Base-by-base conservation (phyloP, 2,113 vertebrate species). In the Hystrix cristata region DNA sequence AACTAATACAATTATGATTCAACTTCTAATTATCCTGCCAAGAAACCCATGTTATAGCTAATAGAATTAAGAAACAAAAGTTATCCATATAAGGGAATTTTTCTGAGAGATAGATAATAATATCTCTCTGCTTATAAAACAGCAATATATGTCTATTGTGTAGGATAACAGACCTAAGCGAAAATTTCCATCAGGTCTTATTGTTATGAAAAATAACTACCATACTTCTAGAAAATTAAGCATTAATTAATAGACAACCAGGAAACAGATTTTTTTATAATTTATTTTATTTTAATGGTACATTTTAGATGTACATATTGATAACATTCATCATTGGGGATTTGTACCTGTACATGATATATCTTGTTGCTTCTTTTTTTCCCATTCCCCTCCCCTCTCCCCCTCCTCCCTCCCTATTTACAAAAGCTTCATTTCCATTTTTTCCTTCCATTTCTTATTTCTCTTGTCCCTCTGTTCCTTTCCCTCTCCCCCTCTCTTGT, bases 191-290 rank as follows among this genome's bases (percentile, higher is more conserved):
- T 57, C 55, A 90, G 12, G 0, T 82, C 53, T 59, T 64, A 88
- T 51, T 95, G 43, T 91, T 87, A 51, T 38, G 71, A 95, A 87
- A 93, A 87, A 81, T 7, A 95, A 55, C 83, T 51, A 67, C 7
- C 5, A 25, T 7, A 57, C 21, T 64, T 25, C 14, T 15, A 87
- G 53, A 53, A 94, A 90, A 94, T 72, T 69, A 88, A 87, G 38
- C 31, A 90, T 46, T 87, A 72, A 80, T 72, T 93, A 90, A 93
- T 38, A 3, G 29, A 90, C 83, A 94, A 34, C 5, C 79, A 80
- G 11, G 14, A 25, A 87, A 53, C 15, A 59, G 43, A 21, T 94
- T 84, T n/a, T n/a, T n/a, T n/a, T n/a, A n/a, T n/a, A n/a, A n/a
- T n/a, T n/a, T n/a, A n/a, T n/a, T n/a, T n/a, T n/a, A n/a, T n/a